These are phyloP conservation scores for Protomyctophum bolini DNA, from an alignment of 2,113 vertebrate species.

Conservation along the genomic window DNA sequence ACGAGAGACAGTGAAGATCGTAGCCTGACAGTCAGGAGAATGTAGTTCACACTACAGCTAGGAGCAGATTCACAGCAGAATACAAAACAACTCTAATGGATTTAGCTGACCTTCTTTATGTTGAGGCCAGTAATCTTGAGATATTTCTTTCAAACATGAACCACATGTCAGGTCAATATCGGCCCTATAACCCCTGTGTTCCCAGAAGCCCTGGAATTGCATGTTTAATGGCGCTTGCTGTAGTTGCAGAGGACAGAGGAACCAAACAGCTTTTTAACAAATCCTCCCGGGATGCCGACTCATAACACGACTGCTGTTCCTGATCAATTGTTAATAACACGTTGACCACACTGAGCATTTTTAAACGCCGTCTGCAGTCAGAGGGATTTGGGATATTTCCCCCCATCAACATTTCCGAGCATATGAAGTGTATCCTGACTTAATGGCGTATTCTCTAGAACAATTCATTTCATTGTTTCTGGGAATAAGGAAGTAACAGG, in stretches of 20 bases:
- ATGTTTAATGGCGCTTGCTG: slow-evolving; percentile 49
- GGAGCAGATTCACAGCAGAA: slow-evolving; percentile 24
- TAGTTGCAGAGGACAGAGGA: slow-evolving; percentile 22
- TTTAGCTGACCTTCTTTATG: slow-evolving; percentile 23
- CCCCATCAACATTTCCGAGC: slow-evolving; percentile 52
- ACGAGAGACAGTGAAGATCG: neutral
- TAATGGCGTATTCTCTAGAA: slow-evolving; percentile 43
- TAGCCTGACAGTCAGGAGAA: slow-evolving; percentile 18
- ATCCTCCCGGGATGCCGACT: slow-evolving; percentile 29
- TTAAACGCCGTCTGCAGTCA: slow-evolving; percentile 55
- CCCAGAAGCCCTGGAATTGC: slow-evolving; percentile 42
- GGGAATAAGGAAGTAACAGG: slow-evolving; percentile 65
- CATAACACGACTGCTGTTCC: slow-evolving; percentile 53
- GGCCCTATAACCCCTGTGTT: slow-evolving; percentile 45
- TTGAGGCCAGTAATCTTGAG: slow-evolving; percentile 48
- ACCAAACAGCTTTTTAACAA: slow-evolving; percentile 54
- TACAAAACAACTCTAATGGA: slow-evolving; percentile 18
- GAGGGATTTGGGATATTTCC: slow-evolving; percentile 44
- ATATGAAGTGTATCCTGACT: slow-evolving; percentile 54
- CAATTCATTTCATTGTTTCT: slow-evolving; percentile 58
- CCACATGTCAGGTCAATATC: slow-evolving; percentile 60
- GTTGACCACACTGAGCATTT: slow-evolving; percentile 55
- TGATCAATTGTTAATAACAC: slow-evolving; percentile 56
- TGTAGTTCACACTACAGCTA: slow-evolving; percentile 4
- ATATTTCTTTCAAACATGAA: slow-evolving; percentile 51